Conservation (phyloP, 2,888 invertebrate genomes). For the Aphidius colemani region DNA sequence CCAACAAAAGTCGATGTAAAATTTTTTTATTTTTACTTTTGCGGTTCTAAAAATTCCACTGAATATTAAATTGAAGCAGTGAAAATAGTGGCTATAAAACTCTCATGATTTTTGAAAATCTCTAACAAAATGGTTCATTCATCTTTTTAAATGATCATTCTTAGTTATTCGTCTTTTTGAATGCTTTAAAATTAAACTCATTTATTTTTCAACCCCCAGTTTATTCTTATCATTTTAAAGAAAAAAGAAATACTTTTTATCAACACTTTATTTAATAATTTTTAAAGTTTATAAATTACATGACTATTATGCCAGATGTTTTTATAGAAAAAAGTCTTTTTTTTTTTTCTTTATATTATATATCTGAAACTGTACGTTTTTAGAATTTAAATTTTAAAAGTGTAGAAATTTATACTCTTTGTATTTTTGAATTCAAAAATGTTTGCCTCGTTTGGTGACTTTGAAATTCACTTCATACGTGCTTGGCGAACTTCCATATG, state of each 20-base stretch:
- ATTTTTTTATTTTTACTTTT: background rate
- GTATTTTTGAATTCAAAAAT: too few species aligned
- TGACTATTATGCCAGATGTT: too few species aligned
- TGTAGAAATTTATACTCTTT: too few species aligned
- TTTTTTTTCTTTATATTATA: too few species aligned
- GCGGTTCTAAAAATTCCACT: background rate
- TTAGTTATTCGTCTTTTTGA: conserved; percentile 10
- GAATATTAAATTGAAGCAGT: too few species aligned
- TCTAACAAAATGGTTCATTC: background rate
- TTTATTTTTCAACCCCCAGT: conserved; percentile 20
- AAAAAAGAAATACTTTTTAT: background rate
- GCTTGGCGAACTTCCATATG: too few species aligned
- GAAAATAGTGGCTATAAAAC: conserved; percentile 9
- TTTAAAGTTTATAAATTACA: background rate
- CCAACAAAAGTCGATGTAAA: conserved; percentile 10
- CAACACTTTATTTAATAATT: conserved; percentile 11
- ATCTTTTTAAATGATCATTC: conserved; percentile 9
- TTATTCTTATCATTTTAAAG: conserved; percentile 5
- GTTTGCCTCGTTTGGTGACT: too few species aligned
- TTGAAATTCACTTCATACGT: too few species aligned
- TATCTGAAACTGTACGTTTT: too few species aligned
- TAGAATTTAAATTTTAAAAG: too few species aligned
- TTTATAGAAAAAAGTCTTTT: too few species aligned
- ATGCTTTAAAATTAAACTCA: conserved; percentile 30
- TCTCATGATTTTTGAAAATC: conserved; percentile 1